Conservation (phyloP, 2,113 vertebrate species). For the Larimichthys crocea region DNA sequence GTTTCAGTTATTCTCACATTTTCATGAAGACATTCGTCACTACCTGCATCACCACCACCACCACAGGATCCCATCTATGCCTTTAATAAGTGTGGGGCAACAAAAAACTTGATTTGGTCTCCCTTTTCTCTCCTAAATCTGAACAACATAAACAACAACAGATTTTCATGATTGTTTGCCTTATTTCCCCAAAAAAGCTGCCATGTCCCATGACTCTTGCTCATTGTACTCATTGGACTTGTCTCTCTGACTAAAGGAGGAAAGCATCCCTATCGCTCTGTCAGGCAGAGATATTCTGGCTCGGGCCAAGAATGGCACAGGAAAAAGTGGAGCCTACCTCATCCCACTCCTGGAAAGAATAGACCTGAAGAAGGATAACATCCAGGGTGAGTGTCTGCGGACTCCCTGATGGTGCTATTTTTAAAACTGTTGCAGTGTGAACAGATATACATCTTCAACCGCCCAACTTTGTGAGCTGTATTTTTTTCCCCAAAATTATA, state of each 20-base stretch:
- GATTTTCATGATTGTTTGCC: neutral
- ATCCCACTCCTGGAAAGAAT: constrained; percentile 83
- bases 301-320: constrained; percentile 83
- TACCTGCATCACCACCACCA: too few relatives aligned
- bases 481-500: neutral
- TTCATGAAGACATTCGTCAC: neutral
- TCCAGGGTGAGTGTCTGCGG: constrained; percentile 76
- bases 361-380: constrained; percentile 81
- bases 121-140: too few relatives aligned
- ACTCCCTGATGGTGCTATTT: neutral
- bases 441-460: neutral
- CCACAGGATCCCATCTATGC: neutral
- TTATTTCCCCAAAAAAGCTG: neutral
- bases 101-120: neutral
- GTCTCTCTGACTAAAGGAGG: constrained; percentile 72
- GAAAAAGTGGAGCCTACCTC: constrained; percentile 85
- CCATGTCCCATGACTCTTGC: neutral
- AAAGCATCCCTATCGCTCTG: constrained; percentile 83
- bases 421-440: neutral
- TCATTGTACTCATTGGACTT: constrained; percentile 1
- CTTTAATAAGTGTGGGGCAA: neutral
- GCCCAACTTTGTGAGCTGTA: neutral
- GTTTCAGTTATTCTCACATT: neutral
- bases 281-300: constrained; percentile 84
- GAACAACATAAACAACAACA: too few relatives aligned